Percentiles rank a stretch among this genome's conserved stretches.
Conservation (phyloP, 2,113 vertebrate species). For the Thamnophis sirtalis region DNA sequence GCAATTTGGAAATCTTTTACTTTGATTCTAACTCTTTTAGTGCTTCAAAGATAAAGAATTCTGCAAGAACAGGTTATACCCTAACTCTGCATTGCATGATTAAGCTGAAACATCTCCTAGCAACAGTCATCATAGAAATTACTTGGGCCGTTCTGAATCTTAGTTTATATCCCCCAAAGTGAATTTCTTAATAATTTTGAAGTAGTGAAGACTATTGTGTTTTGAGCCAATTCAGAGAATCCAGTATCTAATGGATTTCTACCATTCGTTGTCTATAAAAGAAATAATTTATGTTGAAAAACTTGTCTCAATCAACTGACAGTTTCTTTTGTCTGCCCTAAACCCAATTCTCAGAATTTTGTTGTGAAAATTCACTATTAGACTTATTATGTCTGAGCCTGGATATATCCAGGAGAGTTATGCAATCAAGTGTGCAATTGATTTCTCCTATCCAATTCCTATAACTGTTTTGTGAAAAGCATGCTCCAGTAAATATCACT, state of each 20-base stretch:
- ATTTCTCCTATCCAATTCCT: background rate
- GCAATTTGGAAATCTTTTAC: background rate
- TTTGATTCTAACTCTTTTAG: background rate
- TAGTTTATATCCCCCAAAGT: background rate
- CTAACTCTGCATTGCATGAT: background rate
- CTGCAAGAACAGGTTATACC: background rate
- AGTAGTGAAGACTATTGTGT: background rate
- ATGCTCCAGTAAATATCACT: background rate
- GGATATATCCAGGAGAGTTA: background rate
- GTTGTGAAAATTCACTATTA: background rate
- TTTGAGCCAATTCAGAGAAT: background rate
- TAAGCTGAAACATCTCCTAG: constrained; percentile 19
- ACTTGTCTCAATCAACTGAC: background rate
- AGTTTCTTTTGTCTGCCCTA: background rate
- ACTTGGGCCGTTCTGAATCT: background rate
- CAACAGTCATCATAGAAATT: background rate
- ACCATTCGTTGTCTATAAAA: background rate
- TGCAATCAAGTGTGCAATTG: background rate
- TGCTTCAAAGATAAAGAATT: background rate
- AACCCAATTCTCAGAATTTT: background rate
- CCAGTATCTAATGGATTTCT: background rate
- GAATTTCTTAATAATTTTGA: background rate
- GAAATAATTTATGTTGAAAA: background rate
- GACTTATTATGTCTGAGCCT: background rate
- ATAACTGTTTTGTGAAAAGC: background rate